Evolutionary conservation across 1,140 invertebrate genomes (phyloP), one percentile per base, ranked within the genome.

Genomic region (Heliconius congener): DNA sequence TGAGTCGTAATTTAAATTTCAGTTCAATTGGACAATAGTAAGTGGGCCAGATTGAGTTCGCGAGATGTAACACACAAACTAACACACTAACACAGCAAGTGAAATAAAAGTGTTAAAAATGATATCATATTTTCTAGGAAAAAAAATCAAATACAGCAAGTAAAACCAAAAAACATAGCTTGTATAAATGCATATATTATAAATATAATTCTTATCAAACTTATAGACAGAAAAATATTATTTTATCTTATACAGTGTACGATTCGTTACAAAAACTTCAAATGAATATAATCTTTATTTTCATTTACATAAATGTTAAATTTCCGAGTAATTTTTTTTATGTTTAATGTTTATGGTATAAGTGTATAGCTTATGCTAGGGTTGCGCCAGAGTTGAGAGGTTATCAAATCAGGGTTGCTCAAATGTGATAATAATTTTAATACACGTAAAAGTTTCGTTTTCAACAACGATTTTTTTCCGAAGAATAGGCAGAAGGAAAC

Each of bases 341-440:
- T 23, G 30, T 18, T 46, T 19, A 52, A 30, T n/a, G 30, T 37
- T 71, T 70, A 52, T 70, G 73, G 19, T 30, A 73, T 66, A 71
- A 50, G 9, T 13, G 70, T 66, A 19, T 19, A 66, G 74, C 79
- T 55, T 34, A 80, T 55, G 66, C 71, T 76, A 80, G 79, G 79
- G 79, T 80, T 80, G 71, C 66, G 79, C 71, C 74, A 76, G 34
- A 76, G 79, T 80, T 73, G 74, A 80, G 50, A 76, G 74, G 79
- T 75, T 80, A 80, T 80, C 79, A n/a, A 2, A 8, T 37, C 71
- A 80, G 79, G 79, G 74, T 37, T 80, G 74, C 11, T 71, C 50
- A 79, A 79, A 66, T 66, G 3, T 23, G 39, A 42, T 46, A 16
- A 5, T 46, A 4, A 16, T 46, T 46, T 46, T 46, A 46, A 46